Evolutionary conservation across 2,797 vertebrate species (phyloP).

Genomic region (Numenius phaeopus): DNA sequence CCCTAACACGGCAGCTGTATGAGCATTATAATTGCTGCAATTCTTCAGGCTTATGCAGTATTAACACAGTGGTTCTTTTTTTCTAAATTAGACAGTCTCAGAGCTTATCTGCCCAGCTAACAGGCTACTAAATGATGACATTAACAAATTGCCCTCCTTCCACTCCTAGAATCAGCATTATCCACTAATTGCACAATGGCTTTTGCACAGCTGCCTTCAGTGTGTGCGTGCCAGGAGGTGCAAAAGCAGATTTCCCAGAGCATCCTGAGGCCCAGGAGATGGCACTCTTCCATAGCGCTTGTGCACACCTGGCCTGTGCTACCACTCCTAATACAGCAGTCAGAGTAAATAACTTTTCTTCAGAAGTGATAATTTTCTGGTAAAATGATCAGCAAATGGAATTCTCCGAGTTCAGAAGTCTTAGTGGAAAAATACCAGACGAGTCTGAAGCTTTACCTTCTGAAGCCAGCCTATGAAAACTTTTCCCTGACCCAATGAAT

Average conservation of each 20-base stretch:
- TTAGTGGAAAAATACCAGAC: conserved; percentile 70
- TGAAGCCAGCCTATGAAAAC: neutral
- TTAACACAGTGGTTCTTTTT: neutral
- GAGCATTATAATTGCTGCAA: neutral
- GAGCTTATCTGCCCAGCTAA: neutral
- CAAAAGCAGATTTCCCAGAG: neutral
- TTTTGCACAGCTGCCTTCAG: neutral
- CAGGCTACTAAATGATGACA: neutral
- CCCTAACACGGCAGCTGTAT: neutral
- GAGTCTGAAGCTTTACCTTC: conserved; percentile 12
- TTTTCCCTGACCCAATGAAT: neutral
- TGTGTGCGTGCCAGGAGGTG: neutral
- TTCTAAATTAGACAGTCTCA: neutral
- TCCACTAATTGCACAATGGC: neutral
- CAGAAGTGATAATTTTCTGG: conserved; percentile 71
- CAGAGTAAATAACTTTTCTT: conserved; percentile 60
- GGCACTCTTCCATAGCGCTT: conserved; percentile 58
- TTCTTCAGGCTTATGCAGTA: conserved; percentile 9
- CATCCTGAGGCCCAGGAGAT: conserved; percentile 21
- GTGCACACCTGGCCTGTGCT: neutral
- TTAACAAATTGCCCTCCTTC: neutral
- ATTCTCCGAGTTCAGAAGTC: conserved; percentile 37
- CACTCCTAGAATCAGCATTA: neutral
- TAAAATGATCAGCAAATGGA: conserved; percentile 67
- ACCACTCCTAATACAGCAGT: neutral